Evolutionary conservation across 2,113 vertebrate species (phyloP), one percentile per base, ranked within the genome.

Genomic region (Cinclus mexicanus): DNA sequence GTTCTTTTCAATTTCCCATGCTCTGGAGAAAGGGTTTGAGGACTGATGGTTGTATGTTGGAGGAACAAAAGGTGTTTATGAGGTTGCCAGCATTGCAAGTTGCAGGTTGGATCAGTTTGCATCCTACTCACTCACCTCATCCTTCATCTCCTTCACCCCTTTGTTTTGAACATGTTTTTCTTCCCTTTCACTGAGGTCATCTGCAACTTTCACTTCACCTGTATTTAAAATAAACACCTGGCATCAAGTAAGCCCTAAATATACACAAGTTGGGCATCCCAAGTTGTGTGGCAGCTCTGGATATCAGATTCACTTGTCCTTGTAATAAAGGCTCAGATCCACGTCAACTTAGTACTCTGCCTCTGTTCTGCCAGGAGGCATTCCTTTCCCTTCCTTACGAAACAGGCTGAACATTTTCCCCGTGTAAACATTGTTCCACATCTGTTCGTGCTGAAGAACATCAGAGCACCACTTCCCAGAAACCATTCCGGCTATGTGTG

Each of bases 401-500:
- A 91, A 89, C 2, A 87, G 89, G 56, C 81, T 91, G 80, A 95
- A 79, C 63, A 2, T 91, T 95, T 70, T 79, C 74, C 60, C 79
- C 13, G 0, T 90, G 76, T 90, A 96, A 95, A 95, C 91, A 91
- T 41, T 24, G 77, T 89, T 95, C 87, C 93, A 79, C 94, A 95
- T 87, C 87, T 91, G 94, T 94, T 95, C 89, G 24, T 1, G 4
- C 86, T 95, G 91, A 89, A 91, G 89, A 96, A 84, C 74, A 93
- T 91, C 89, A 94, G 94, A 92, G 70, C 65, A 69, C 61, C 69
- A 60, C 42, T 94, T 92, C 93, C 91, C 74, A 95, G 91, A 92
- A 95, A 71, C 64, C 16, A 1, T 72, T 42, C 81, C 76, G 83
- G 56, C 72, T 87, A 33, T 3, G 6, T 81, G 83, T 87, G 77